Evolutionary conservation across 2,113 vertebrate species (phyloP), one percentile per base, ranked within the genome.

Genomic region (Leptodactylus fuscus): DNA sequence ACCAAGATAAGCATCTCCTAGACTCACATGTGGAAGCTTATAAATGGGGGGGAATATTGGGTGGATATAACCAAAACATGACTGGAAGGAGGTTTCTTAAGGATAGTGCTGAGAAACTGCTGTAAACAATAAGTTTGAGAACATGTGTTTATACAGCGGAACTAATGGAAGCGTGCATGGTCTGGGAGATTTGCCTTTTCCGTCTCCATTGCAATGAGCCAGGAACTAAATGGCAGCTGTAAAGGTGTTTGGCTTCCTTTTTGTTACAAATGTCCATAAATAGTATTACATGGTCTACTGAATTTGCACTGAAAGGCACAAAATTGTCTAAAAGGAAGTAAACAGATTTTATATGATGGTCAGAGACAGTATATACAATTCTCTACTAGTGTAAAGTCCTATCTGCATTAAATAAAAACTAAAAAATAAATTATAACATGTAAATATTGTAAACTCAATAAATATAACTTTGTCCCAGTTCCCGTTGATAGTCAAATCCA

Each of bases 61-160:
- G 32, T 22, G 78, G 38, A 65, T 67, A 81, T 48, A 67, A 27
- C 55, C 38, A 48, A 11, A 10, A 60, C 78, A 80, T 22, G 15
- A 67, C 27, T 62, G 36, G 22, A 46, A 29, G 38, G 53, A 65
- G 78, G 78, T 81, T 81, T 81, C 58, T 36, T 81, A 36, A 81
- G 78, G 78, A 48, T 81, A 81, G 38, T 65, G 58, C 15, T 29
- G 58, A 65, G 38, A 65, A 67, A 62, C 55, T 24, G 38, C 58
- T 29, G 58, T 81, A 81, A 65, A 65, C 78, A 62, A 55, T 22
- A 55, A 80, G 18, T 46, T 79, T 62, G 12, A 80, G 77, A 80
- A 81, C 78, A 81, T 65, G 24, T 81, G 78, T 65, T 81, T 81
- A 81, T 81, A 81, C 44, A 81, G 78, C 44, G 78, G 38, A 81